Percentiles rank a stretch among this genome's conserved stretches.
Evolutionary conservation across 2,888 invertebrate genomes (phyloP).

Genomic region (Busseola fusca): DNA sequence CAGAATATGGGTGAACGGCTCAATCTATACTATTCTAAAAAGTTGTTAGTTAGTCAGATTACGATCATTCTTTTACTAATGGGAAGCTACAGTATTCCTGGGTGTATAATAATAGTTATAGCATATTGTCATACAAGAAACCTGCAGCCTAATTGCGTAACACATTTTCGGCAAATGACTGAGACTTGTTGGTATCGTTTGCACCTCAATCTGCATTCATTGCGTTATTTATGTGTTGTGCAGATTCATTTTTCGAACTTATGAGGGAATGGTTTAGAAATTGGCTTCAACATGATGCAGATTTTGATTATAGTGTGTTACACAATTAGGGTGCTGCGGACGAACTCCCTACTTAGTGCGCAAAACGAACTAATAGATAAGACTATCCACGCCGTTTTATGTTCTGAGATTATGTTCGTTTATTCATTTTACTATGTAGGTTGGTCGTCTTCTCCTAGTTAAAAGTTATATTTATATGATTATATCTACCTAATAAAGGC

Average conservation of each 20-base stretch:
- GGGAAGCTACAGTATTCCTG: background rate
- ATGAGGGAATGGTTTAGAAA: too few species aligned
- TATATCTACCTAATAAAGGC: background rate
- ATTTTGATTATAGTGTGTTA: too few species aligned
- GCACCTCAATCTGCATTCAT: too few species aligned
- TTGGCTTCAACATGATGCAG: too few species aligned
- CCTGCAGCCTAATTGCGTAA: too few species aligned
- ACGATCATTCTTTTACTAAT: background rate
- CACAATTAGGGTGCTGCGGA: too few species aligned
- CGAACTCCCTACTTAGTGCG: background rate
- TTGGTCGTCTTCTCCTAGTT: background rate
- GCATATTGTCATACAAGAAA: background rate
- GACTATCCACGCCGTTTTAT: background rate
- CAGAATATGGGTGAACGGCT: constrained; percentile 31
- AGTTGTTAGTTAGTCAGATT: background rate
- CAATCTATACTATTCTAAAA: background rate
- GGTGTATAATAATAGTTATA: too few species aligned
- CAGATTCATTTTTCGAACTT: too few species aligned
- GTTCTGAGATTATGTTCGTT: background rate
- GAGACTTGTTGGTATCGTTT: too few species aligned
- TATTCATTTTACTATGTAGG: background rate
- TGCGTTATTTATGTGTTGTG: too few species aligned
- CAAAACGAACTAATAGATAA: background rate
- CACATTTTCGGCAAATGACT: too few species aligned
- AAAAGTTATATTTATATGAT: background rate